Evolutionary conservation across 2,113 vertebrate species (phyloP).

Genomic region (Psilopogon haemacephalus): DNA sequence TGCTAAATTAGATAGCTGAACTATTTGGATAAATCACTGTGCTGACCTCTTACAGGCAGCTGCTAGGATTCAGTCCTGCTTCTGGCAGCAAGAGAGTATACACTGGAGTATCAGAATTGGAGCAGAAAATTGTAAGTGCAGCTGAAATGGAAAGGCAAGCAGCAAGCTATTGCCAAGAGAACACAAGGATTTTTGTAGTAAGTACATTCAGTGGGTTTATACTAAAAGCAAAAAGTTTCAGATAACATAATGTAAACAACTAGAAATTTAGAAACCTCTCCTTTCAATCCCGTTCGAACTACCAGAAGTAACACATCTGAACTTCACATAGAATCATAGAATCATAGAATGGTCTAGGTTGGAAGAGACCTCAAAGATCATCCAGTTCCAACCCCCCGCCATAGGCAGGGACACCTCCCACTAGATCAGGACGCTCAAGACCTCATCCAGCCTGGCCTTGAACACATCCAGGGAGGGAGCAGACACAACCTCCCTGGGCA

Average conservation of each 20-base stretch:
- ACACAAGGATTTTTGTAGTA: slow-evolving; percentile 42
- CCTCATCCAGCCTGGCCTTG: too few relatives aligned
- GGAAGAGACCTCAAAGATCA: too few relatives aligned
- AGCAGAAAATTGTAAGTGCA: slow-evolving; percentile 68
- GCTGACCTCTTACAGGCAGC: slow-evolving; percentile 33
- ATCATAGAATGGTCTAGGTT: too few relatives aligned
- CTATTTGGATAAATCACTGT: background rate
- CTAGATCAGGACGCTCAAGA: too few relatives aligned
- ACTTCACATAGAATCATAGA: too few relatives aligned
- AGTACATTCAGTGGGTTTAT: slow-evolving; percentile 22
- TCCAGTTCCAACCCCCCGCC: too few relatives aligned
- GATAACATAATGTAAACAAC: slow-evolving; percentile 2
- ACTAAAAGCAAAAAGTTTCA: slow-evolving; percentile 13
- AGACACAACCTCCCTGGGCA: too few relatives aligned
- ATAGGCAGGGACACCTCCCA: too few relatives aligned
- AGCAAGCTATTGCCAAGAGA: slow-evolving; percentile 49
- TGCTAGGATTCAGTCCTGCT: slow-evolving; percentile 49
- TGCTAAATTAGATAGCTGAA: background rate
- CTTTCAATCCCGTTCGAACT: background rate
- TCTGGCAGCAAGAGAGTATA: slow-evolving; percentile 57
- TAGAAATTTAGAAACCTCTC: background rate
- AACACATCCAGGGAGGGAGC: too few relatives aligned
- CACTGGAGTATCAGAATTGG: slow-evolving; percentile 57
- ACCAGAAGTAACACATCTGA: background rate
- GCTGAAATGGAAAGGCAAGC: slow-evolving; percentile 53